These are phyloP conservation scores for Mustelus asterias DNA, from an alignment of 2,113 vertebrate genomes.

Conservation along the genomic window DNA sequence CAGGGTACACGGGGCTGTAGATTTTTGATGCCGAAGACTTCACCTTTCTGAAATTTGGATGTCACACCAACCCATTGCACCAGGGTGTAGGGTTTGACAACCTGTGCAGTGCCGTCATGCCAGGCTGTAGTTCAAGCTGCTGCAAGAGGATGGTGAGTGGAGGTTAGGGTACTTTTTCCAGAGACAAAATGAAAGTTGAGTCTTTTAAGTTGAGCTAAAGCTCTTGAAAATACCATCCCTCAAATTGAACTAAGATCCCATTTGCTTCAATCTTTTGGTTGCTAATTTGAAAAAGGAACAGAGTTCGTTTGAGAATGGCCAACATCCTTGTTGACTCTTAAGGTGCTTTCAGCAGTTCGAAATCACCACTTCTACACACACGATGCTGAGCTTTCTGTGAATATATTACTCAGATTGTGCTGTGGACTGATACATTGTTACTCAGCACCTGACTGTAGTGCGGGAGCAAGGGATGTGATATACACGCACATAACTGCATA, in stretches of 20 bases:
- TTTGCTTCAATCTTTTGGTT: background rate
- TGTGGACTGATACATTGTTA: too few species aligned
- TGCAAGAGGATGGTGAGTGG: background rate
- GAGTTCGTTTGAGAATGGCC: background rate
- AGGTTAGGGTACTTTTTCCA: background rate
- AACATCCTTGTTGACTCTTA: background rate
- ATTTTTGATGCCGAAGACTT: background rate
- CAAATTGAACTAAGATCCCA: background rate
- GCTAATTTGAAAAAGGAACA: background rate
- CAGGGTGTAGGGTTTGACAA: background rate
- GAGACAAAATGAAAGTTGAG: background rate
- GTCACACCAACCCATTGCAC: background rate
- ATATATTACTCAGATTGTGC: too few species aligned
- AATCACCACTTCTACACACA: too few species aligned
- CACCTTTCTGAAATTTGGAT: background rate
- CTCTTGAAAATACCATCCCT: background rate
- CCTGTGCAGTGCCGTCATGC: background rate
- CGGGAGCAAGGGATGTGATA: too few species aligned
- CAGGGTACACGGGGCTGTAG: background rate
- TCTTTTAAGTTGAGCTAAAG: background rate
- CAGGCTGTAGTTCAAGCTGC: background rate
- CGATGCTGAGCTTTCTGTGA: too few species aligned
- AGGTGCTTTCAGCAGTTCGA: too few species aligned
- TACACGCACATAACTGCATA: too few species aligned
- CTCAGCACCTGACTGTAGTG: too few species aligned